These are phyloP conservation scores for Martes martes DNA, from an alignment of 2,113 vertebrate genomes.

Conservation along the genomic window DNA sequence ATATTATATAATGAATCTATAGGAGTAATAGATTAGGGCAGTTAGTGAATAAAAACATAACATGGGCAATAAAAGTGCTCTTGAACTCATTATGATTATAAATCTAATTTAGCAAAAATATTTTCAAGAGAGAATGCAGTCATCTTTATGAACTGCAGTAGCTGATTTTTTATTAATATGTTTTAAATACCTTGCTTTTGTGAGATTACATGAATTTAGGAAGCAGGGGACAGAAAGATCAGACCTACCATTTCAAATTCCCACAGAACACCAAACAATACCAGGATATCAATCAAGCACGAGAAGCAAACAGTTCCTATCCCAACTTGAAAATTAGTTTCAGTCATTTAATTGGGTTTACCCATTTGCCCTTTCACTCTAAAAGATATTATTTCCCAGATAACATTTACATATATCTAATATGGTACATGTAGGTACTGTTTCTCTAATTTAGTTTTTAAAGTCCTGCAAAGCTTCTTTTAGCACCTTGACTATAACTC, in stretches of 20 bases:
- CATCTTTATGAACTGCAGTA: not conserved
- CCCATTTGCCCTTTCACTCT: not conserved
- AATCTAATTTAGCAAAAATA: not conserved
- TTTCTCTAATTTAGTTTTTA: not conserved
- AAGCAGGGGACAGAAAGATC: not conserved
- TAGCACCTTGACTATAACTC: not conserved
- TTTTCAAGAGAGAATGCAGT: not conserved
- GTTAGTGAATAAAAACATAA: not conserved
- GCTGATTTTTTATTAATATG: not conserved
- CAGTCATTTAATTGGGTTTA: not conserved
- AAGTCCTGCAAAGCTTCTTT: not conserved
- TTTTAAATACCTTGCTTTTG: not conserved
- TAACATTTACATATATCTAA: not conserved
- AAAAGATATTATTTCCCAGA: not conserved
- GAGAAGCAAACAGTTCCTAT: not conserved
- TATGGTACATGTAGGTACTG: not conserved
- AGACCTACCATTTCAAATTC: not conserved
- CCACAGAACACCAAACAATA: not conserved
- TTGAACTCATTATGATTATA: not conserved
- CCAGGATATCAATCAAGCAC: not conserved
- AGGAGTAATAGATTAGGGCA: not conserved
- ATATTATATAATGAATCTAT: not conserved
- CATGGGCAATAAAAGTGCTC: not conserved
- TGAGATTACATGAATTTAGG: not conserved
- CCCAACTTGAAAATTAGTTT: not conserved